These are phyloP conservation scores for Chrysomallon squamiferum DNA, from an alignment of 1,140 invertebrate genomes.

Conservation along the genomic window DNA sequence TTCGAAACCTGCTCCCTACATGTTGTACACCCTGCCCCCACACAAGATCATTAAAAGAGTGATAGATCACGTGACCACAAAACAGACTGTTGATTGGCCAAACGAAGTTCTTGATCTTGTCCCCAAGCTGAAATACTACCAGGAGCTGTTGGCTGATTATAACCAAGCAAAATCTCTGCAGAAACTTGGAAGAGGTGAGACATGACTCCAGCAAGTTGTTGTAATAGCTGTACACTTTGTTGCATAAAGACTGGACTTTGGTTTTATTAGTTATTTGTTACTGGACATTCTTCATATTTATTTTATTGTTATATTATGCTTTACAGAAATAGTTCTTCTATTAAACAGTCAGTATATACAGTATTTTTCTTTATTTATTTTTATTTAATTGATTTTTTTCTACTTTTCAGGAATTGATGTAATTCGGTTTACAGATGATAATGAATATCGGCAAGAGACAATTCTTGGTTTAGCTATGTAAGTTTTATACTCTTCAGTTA, in stretches of 20 bases:
- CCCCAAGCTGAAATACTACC: constrained; percentile 47
- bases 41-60: constrained; percentile 42
- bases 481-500: constrained; percentile 41
- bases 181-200: constrained; percentile 58
- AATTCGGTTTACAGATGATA: constrained; percentile 63
- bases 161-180: constrained; percentile 62
- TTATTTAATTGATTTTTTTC: too few relatives aligned
- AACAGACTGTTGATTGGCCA: constrained; percentile 32
- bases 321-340: too few relatives aligned
- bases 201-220: background rate
- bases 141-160: constrained; percentile 61
- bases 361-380: too few relatives aligned
- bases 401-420: constrained; percentile 60
- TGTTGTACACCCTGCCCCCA: constrained; percentile 45
- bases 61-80: constrained; percentile 28
- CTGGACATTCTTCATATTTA: background rate
- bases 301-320: background rate
- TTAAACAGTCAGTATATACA: too few relatives aligned
- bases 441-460: constrained; percentile 65
- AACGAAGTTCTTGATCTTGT: constrained; percentile 31
- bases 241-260: background rate
- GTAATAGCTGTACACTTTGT: too few relatives aligned
- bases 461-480: constrained; percentile 68
- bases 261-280: background rate
- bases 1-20: constrained; percentile 19